Evolutionary conservation across 2,888 invertebrate species (phyloP), one percentile per base, ranked within the genome.

Genomic region (Synanthedon formicaeformis): DNA sequence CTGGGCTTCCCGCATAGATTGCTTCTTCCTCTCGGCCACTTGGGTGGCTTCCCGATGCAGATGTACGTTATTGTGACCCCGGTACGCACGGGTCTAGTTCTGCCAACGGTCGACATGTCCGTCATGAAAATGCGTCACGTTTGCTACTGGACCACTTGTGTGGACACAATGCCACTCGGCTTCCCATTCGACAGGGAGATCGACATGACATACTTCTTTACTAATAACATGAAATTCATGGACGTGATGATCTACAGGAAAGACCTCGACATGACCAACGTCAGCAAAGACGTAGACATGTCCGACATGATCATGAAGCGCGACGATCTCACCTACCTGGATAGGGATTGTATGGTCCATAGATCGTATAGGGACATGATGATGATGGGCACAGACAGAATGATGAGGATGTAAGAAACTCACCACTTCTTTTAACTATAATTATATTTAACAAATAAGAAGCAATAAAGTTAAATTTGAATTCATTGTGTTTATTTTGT

Each of bases 131-230:
- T 85, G 52, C 85, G 89, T 55, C 88, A 83, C 60, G 77, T 88
- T 56, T 90, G 89, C 61, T 85, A 85, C 66, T 90, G 88, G 72
- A 72, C 89, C 64, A 81, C 76, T 6, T 87, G 85, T 58, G 76
- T 91, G 58, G 93, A 94, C 75, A 88, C 84, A 51, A 88, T 89
- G 71, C 89, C 93, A 1, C 85, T 92, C 61, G 93, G 92, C 56
- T 95, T 90, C 89, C 94, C 94, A 60, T 91, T 94, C 84, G 93
- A 95, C 77, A 90, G 93, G 59, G 81, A 81, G 41, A 89, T 92
- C 66, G 84, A 90, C 55, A 81, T 89, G 59, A 79, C 83, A 51
- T 66, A 73, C 58, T 93, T 91, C 89, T 87, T 84, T 66, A 90
- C 91, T 16, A 89, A 87, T 60, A 94, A 94, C 83, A 91, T 91